phyloP scores from a whole-genome alignment of 2,113 vertebrate species.

The Coptodon bakossiorum region DNA sequence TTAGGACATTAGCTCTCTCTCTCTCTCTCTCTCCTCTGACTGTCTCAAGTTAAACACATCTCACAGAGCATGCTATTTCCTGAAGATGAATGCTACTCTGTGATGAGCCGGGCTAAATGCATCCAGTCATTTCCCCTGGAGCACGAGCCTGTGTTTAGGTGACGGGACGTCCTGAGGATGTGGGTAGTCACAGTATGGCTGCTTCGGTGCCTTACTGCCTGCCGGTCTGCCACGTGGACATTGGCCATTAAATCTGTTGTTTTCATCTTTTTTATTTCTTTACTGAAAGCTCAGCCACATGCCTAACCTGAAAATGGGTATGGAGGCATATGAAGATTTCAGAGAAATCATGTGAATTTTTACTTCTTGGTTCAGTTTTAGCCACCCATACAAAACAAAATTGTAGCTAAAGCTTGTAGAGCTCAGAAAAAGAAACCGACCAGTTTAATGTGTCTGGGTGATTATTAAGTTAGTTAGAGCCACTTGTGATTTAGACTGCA shows the following conservation, averaged over 20 bases:
- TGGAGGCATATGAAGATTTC: neutral
- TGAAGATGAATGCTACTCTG: constrained; percentile 56
- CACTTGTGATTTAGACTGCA: neutral
- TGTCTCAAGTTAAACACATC: constrained; percentile 50
- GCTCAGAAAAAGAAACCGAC: neutral
- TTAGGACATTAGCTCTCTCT: constrained; percentile 1
- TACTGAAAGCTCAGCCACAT: neutral
- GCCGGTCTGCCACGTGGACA: constrained; percentile 42
- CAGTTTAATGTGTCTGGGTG: neutral
- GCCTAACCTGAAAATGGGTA: neutral
- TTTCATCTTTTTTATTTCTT: constrained; percentile 7
- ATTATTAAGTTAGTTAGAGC: constrained; percentile 9
- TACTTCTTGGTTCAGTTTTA: neutral
- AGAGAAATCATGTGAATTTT: neutral
- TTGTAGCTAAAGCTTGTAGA: neutral
- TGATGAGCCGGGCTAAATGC: constrained; percentile 55
- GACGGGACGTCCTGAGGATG: constrained; percentile 45
- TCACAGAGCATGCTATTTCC: constrained; percentile 45
- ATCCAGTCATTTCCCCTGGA: constrained; percentile 52
- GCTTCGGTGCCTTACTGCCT: constrained; percentile 17
- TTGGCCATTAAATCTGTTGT: constrained; percentile 6
- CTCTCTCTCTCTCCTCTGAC: neutral
- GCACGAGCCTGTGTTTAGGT: constrained; percentile 52
- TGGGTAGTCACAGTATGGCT: constrained; percentile 32
- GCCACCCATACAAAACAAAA: neutral